Conservation (phyloP, 1,140 invertebrate species). For the Drosophila erecta region DNA sequence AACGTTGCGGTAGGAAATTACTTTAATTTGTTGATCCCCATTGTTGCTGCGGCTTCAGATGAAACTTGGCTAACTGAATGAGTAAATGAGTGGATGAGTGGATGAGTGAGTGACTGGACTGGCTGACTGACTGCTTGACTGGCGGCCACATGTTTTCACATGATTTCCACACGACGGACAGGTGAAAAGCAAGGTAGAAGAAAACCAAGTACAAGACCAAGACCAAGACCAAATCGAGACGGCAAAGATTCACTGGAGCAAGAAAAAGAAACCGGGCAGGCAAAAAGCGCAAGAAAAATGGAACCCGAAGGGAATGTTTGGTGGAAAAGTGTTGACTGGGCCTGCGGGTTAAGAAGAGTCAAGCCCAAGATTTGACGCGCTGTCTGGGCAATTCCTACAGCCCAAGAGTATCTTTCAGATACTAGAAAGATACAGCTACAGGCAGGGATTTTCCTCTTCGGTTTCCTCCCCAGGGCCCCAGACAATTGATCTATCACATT, state of each 20-base stretch:
- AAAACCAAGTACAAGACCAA: constrained; percentile 58
- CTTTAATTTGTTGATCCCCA: constrained; percentile 78
- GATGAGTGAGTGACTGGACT: constrained; percentile 45
- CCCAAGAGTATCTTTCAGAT: not conserved
- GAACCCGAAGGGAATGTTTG: constrained; percentile 43
- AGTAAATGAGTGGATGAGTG: constrained; percentile 46
- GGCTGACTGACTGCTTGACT: constrained; percentile 58
- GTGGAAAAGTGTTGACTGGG: constrained; percentile 28
- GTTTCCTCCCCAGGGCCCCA: constrained; percentile 14
- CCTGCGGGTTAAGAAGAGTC: constrained; percentile 43
- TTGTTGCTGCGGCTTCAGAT: constrained; percentile 47
- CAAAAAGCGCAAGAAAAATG: constrained; percentile 17
- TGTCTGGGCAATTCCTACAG: constrained; percentile 41
- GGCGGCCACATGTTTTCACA: constrained; percentile 81
- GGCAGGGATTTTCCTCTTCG: constrained; percentile 28
- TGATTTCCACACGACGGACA: constrained; percentile 81
- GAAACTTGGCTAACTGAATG: constrained; percentile 77
- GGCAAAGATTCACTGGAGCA: constrained; percentile 47
- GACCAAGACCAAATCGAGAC: constrained; percentile 52
- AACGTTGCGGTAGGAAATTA: constrained; percentile 80
- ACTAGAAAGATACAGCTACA: constrained; percentile 1
- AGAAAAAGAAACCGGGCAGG: constrained; percentile 43
- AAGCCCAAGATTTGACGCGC: constrained; percentile 66
- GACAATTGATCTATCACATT: constrained; percentile 56
- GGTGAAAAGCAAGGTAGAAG: constrained; percentile 76